A percentile compares a stretch with the other conserved stretches of the same genome.
Conservation (phyloP, 2,113 vertebrate species). For the Chloroceryle aenea region DNA sequence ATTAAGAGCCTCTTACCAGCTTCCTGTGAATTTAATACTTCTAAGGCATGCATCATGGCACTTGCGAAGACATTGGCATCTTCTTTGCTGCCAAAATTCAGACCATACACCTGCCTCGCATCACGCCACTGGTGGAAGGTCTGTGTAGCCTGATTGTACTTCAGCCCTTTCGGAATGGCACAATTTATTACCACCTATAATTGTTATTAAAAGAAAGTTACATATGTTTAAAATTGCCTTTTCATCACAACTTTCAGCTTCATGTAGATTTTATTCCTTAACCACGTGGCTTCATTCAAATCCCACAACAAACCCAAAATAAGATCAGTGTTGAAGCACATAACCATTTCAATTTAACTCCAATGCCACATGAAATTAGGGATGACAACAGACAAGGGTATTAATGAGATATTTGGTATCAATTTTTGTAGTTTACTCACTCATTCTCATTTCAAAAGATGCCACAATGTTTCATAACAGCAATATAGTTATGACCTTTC, state of each 20-base stretch:
- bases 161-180: slow-evolving; percentile 99
- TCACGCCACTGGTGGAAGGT: slow-evolving; percentile 99
- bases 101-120: slow-evolving; percentile 95
- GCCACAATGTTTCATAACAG: rapidly evolving
- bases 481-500: neutral
- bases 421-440: neutral
- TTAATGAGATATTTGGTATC: neutral
- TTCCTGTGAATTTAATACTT: slow-evolving; percentile 98
- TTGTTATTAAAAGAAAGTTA: neutral
- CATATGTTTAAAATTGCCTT: neutral
- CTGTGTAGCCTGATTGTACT: slow-evolving; percentile 98
- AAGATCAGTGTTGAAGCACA: neutral
- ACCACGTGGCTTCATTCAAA: neutral
- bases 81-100: slow-evolving; percentile 99
- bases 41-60: slow-evolving; percentile 99
- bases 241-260: neutral
- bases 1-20: slow-evolving; percentile 78
- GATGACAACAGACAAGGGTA: neutral
- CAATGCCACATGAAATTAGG: neutral
- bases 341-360: neutral
- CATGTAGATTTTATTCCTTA: neutral
- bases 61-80: slow-evolving; percentile 99
- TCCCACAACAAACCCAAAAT: neutral
- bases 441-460: neutral
- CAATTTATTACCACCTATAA: slow-evolving; percentile 97